Conservation (phyloP, 2,797 vertebrate species). For the Linurgus olivaceus region DNA sequence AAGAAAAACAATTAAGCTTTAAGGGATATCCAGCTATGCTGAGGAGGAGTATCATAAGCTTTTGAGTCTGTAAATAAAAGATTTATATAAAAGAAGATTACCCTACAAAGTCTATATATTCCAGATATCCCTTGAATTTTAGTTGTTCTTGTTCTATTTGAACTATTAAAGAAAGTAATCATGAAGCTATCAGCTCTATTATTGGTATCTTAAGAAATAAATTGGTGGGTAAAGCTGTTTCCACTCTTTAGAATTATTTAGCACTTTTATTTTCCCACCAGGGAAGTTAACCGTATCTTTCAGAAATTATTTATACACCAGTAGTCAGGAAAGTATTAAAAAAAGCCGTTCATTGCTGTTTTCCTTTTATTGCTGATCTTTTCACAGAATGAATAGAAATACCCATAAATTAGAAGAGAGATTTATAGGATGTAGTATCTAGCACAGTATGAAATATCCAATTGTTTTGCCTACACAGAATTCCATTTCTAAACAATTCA, state of each 20-base stretch:
- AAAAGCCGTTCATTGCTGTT: not conserved
- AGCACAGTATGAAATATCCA: not conserved
- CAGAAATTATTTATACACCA: slow-evolving; percentile 65
- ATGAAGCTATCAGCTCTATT: slow-evolving; percentile 26
- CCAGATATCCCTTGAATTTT: not conserved
- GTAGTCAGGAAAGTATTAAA: slow-evolving; percentile 51
- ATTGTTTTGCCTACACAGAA: slow-evolving; percentile 8
- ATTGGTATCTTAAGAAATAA: slow-evolving; percentile 53
- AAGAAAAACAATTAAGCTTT: not conserved
- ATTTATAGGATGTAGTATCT: slow-evolving; percentile 35
- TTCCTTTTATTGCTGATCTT: slow-evolving; percentile 53
- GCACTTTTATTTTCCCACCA: slow-evolving; percentile 68
- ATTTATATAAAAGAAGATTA: not conserved
- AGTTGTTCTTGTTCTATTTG: slow-evolving; percentile 18
- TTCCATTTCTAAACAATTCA: not conserved
- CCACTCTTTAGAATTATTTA: slow-evolving; percentile 60
- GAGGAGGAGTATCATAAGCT: not conserved
- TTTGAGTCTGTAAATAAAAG: not conserved
- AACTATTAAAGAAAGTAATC: slow-evolving; percentile 59
- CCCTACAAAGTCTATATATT: not conserved
- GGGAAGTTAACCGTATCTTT: slow-evolving; percentile 47
- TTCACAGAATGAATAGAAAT: slow-evolving; percentile 37
- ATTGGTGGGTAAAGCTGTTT: slow-evolving; percentile 37
- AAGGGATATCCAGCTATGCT: not conserved
- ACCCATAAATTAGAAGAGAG: slow-evolving; percentile 52